A percentile compares a stretch with the other conserved stretches of the same genome.
phyloP scores from a whole-genome alignment of 2,113 vertebrate species.

The Tamias sibiricus region DNA sequence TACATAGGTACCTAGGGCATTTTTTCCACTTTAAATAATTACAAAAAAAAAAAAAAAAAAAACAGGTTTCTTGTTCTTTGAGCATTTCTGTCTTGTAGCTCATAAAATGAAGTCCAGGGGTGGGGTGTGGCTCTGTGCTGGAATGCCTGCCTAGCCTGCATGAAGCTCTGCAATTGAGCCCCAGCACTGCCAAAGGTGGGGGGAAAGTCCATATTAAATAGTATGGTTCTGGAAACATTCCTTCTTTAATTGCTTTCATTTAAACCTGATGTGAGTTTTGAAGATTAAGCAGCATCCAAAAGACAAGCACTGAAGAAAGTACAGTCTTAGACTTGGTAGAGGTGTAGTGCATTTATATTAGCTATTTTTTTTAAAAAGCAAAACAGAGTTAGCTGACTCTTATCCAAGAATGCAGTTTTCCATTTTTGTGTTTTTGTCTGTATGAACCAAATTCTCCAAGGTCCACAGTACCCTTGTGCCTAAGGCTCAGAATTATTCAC shows the following conservation, averaged over 20 bases:
- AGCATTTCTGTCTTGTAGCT: background rate
- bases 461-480: background rate
- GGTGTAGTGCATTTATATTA: background rate
- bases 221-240: background rate
- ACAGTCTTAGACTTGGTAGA: background rate
- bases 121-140: background rate
- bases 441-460: background rate
- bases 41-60: background rate
- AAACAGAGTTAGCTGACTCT: background rate
- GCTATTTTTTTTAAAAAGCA: background rate
- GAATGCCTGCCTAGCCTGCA: background rate
- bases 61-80: background rate
- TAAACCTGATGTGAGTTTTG: background rate
- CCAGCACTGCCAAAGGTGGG: background rate
- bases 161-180: too few relatives aligned
- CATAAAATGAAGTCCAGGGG: background rate
- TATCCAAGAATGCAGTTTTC: background rate
- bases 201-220: background rate
- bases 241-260: background rate
- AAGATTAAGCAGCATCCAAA: background rate
- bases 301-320: background rate
- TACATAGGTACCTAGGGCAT: background rate
- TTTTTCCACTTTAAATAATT: conserved; percentile 48
- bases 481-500: background rate
- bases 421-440: background rate